A percentile compares a stretch with the other conserved stretches of the same genome.
Conservation (phyloP, 2,797 vertebrate genomes). For the Sylvia borin region DNA sequence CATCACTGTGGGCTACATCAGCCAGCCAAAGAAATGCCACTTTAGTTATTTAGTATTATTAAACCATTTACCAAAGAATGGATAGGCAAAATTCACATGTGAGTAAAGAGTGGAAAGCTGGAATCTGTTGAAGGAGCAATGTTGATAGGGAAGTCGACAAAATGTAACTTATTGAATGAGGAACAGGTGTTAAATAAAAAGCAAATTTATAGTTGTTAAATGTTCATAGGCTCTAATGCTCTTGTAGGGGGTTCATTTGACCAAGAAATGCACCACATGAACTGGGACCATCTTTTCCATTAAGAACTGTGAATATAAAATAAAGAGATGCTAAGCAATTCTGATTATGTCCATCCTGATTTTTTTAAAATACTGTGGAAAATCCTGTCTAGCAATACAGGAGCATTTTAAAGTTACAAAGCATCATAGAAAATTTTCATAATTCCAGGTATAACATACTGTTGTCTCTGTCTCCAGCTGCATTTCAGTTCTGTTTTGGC, state of each 20-base stretch:
- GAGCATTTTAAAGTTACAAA: not conserved
- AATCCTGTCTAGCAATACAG: not conserved
- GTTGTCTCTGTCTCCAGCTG: constrained; percentile 70
- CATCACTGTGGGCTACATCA: not conserved
- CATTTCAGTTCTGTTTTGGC: constrained; percentile 63
- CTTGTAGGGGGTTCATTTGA: not conserved
- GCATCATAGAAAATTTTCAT: not conserved
- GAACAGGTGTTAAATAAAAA: not conserved
- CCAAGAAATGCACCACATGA: not conserved
- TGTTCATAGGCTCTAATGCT: not conserved
- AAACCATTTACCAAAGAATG: not conserved
- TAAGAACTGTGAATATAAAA: not conserved
- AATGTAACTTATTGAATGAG: not conserved
- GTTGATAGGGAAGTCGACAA: not conserved
- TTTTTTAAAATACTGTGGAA: not conserved
- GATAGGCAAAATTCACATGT: not conserved
- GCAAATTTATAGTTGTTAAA: not conserved
- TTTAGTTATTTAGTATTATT: not conserved
- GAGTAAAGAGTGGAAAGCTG: not conserved
- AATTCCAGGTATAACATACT: constrained; percentile 60
- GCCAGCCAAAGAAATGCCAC: not conserved
- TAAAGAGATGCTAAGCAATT: not conserved
- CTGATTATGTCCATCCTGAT: not conserved
- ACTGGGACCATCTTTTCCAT: not conserved
- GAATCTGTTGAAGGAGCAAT: not conserved